Evolutionary conservation across 2,888 invertebrate species (phyloP).

Genomic region (Eledona agricola): DNA sequence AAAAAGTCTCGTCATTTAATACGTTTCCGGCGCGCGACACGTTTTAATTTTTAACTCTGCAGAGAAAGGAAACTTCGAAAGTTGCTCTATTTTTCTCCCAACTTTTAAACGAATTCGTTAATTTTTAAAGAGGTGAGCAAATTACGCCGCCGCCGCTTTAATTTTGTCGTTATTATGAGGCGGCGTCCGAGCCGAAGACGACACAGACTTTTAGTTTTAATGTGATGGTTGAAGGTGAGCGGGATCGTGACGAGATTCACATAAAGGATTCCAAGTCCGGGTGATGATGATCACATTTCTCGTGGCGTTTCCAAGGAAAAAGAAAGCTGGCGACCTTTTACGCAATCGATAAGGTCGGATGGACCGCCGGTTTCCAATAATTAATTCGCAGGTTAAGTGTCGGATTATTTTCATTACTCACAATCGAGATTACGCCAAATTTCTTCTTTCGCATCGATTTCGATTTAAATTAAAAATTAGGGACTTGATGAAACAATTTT

Average conservation of each 20-base stretch:
- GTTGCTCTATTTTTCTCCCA: constrained; percentile 13
- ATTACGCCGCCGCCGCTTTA: constrained; percentile 18
- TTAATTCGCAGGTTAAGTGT: no score
- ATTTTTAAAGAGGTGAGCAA: constrained; percentile 25
- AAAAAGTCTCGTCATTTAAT: constrained; percentile 4
- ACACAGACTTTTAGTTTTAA: constrained; percentile 9
- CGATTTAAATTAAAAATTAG: no score
- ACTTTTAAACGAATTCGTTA: constrained; percentile 25
- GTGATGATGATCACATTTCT: constrained; percentile 23
- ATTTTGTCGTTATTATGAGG: constrained; percentile 14
- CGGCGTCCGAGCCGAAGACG: constrained; percentile 2
- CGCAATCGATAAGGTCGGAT: no score
- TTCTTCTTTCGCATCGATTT: no score
- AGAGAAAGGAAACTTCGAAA: constrained; percentile 8
- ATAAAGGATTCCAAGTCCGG: constrained; percentile 8
- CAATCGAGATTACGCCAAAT: no score
- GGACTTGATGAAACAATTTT: no score
- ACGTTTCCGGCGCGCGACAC: constrained; percentile 1
- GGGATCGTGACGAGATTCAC: constrained; percentile 14
- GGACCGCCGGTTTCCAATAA: no score
- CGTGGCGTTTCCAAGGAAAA: constrained; percentile 15
- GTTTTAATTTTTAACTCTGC: constrained; percentile 10
- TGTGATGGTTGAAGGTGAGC: constrained; percentile 19
- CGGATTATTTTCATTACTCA: no score
- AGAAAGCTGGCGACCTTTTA: no score